Percentiles rank a stretch among this genome's conserved stretches.
Evolutionary conservation across 2,113 vertebrate genomes (phyloP).

Genomic region (Solea senegalensis): DNA sequence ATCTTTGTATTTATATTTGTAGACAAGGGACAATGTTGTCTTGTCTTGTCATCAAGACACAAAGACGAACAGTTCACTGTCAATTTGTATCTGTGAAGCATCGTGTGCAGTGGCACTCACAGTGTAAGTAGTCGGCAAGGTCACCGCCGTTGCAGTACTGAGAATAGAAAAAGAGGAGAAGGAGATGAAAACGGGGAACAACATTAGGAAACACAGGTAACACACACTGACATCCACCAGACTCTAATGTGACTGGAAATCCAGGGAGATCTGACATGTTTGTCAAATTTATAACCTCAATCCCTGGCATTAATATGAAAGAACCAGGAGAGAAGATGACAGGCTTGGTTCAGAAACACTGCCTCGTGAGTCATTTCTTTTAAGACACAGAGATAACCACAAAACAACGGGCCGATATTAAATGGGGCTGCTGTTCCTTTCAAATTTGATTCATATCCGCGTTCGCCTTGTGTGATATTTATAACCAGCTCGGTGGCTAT

Average conservation of each 20-base stretch:
- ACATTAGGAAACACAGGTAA: constrained; percentile 34
- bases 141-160: constrained; percentile 99
- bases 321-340: constrained; percentile 17
- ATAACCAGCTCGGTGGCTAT: neutral
- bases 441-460: neutral
- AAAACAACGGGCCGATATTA: neutral
- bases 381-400: neutral
- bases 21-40: neutral
- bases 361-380: constrained; percentile 20
- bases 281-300: constrained; percentile 18
- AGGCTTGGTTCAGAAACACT: constrained; percentile 21
- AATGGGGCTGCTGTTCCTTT: neutral
- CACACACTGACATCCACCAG: neutral
- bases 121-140: constrained; percentile 96
- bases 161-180: constrained; percentile 41
- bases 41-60: neutral
- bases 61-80: constrained; percentile 14
- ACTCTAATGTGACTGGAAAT: no score
- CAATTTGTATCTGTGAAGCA: neutral
- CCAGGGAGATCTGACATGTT: neutral
- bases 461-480: neutral
- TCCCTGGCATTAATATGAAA: constrained; percentile 33
- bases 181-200: constrained; percentile 36
- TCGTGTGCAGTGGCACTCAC: constrained; percentile 83
- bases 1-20: neutral